Evolutionary conservation across 2,888 invertebrate species (phyloP).

Genomic region (Leucania comma): DNA sequence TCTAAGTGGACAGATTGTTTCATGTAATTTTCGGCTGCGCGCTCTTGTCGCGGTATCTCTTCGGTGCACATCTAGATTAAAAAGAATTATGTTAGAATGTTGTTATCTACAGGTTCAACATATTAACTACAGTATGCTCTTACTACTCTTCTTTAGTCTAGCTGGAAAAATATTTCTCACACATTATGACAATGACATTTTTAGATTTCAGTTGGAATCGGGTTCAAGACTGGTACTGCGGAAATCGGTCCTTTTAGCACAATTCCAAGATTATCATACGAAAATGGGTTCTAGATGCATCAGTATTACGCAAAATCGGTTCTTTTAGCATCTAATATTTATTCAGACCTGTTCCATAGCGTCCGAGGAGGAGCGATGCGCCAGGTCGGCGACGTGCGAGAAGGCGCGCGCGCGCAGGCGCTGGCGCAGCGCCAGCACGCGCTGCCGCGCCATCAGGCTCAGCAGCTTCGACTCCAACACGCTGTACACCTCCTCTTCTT

Average conservation of each 20-base stretch:
- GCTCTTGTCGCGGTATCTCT: constrained; percentile 84
- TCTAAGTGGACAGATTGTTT: constrained; percentile 80
- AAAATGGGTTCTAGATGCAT: too few species aligned
- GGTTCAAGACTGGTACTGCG: too few species aligned
- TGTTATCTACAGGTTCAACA: too few species aligned
- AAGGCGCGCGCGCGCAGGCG: constrained; percentile 78
- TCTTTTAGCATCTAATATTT: too few species aligned
- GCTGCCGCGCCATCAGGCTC: constrained; percentile 75
- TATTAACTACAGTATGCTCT: too few species aligned
- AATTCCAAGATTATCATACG: too few species aligned
- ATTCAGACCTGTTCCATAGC: constrained; percentile 85
- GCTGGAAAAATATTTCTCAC: too few species aligned
- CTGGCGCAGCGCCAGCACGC: constrained; percentile 81
- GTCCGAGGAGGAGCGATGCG: constrained; percentile 83
- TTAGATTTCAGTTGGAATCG: too few species aligned
- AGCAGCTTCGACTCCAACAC: constrained; percentile 70
- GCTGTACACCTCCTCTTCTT: constrained; percentile 61
- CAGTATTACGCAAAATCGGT: not conserved
- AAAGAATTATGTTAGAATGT: not conserved
- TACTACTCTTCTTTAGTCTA: not conserved
- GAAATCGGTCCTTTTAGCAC: too few species aligned
- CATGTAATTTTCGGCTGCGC: constrained; percentile 80
- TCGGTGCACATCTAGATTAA: constrained; percentile 80
- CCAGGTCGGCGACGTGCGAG: constrained; percentile 78
- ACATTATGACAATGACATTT: too few species aligned